Conservation (phyloP, 2,888 invertebrate genomes). For the Lydus trimaculatus region DNA sequence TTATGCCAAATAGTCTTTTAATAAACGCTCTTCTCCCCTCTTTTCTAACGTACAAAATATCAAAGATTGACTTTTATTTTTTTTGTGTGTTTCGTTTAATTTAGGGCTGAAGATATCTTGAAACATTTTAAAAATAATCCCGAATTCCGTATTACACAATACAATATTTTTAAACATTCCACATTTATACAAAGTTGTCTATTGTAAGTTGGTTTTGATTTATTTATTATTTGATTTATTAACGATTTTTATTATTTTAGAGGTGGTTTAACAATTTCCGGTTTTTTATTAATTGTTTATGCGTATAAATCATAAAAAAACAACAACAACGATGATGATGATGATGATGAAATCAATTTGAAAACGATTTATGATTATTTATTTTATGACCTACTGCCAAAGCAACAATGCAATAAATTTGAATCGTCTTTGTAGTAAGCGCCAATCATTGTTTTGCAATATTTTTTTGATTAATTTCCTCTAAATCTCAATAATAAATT, state of each 20-base stretch:
- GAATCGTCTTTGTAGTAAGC: slow-evolving; percentile 17
- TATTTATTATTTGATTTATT: not conserved
- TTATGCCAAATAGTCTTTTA: slow-evolving; percentile 25
- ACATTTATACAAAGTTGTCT: slow-evolving; percentile 42
- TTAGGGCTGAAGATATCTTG: slow-evolving; percentile 51
- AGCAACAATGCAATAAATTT: slow-evolving; percentile 2
- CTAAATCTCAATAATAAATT: not conserved
- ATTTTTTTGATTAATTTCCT: not conserved
- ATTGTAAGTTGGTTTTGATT: slow-evolving; percentile 45
- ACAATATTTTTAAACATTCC: slow-evolving; percentile 53
- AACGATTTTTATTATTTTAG: slow-evolving; percentile 35
- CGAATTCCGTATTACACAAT: slow-evolving; percentile 49
- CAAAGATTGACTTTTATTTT: slow-evolving; percentile 22
- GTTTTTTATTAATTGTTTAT: slow-evolving; percentile 10
- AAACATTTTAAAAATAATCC: slow-evolving; percentile 39
- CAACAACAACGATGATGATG: too few relatives aligned
- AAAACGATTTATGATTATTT: too few relatives aligned
- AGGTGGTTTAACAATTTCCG: slow-evolving; percentile 39
- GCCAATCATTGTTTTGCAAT: not conserved
- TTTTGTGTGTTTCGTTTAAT: slow-evolving; percentile 28
- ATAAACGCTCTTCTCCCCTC: not conserved
- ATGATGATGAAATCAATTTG: too few relatives aligned
- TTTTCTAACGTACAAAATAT: not conserved
- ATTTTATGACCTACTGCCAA: not conserved
- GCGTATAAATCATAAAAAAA: not conserved